Percentiles rank a stretch among this genome's conserved stretches.
phyloP scores from a whole-genome alignment of 2,888 invertebrate species.

The Celastrina argiolus region DNA sequence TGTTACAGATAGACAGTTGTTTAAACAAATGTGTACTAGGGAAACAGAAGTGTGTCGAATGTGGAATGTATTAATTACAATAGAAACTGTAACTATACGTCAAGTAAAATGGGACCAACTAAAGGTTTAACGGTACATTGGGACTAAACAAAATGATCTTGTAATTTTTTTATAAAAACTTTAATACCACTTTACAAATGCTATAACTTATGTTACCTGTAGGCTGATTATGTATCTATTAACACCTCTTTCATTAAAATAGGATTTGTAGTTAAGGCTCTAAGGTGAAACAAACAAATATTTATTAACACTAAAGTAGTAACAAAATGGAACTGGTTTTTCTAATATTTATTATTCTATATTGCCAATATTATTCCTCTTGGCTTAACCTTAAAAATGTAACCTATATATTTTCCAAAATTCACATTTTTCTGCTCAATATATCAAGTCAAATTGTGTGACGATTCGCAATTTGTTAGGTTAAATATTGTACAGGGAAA shows the following conservation, averaged over 20 bases:
- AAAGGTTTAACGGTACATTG: not conserved
- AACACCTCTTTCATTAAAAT: too few species aligned
- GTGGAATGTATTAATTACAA: conserved; percentile 8
- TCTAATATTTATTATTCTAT: too few species aligned
- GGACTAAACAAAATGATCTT: not conserved
- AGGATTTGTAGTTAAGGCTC: too few species aligned
- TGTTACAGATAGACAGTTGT: conserved; percentile 9
- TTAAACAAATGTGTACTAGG: not conserved
- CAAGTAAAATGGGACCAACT: not conserved
- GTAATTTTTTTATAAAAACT: too few species aligned
- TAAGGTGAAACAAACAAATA: too few species aligned
- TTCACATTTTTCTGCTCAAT: not conserved
- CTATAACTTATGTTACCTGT: too few species aligned
- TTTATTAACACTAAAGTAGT: too few species aligned
- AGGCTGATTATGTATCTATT: too few species aligned
- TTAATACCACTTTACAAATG: too few species aligned
- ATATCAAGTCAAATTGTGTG: conserved; percentile 1
- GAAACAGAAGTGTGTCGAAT: conserved; percentile 9
- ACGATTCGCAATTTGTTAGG: conserved; percentile 12
- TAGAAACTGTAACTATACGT: not conserved
- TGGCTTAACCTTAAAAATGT: not conserved
- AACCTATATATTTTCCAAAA: not conserved
- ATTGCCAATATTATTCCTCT: too few species aligned
- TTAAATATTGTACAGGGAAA: conserved; percentile 24
- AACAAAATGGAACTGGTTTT: too few species aligned